Conservation (phyloP, 1,140 invertebrate species). For the Fopius arisanus region DNA sequence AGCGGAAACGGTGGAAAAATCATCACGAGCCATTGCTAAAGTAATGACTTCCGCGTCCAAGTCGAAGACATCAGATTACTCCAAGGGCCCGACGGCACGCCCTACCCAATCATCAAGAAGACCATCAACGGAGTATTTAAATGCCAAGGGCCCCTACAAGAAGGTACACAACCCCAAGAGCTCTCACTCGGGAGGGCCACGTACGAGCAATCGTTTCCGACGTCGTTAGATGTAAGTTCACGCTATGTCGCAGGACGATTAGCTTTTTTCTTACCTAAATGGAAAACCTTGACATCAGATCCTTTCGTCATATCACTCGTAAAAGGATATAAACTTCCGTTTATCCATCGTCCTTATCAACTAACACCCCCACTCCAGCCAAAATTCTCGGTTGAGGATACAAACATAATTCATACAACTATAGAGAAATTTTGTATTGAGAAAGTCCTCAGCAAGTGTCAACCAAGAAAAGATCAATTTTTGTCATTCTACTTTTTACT, state of each 20-base stretch:
- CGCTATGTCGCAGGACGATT: not conserved
- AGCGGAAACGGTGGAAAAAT: too few relatives aligned
- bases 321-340: not conserved
- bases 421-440: not conserved
- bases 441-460: not conserved
- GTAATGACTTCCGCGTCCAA: too few relatives aligned
- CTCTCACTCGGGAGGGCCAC: too few relatives aligned
- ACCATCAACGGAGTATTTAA: too few relatives aligned
- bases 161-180: too few relatives aligned
- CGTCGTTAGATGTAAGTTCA: not conserved
- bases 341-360: not conserved
- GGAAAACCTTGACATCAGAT: not conserved
- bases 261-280: not conserved
- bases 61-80: too few relatives aligned
- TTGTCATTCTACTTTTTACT: not conserved
- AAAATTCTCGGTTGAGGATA: not conserved
- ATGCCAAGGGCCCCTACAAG: too few relatives aligned
- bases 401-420: not conserved
- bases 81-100: too few relatives aligned
- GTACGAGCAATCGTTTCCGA: too few relatives aligned
- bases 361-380: not conserved
- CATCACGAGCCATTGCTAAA: too few relatives aligned
- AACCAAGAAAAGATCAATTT: not conserved
- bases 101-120: too few relatives aligned
- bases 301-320: not conserved